phyloP scores from a whole-genome alignment of 1,140 invertebrate species.

The Antheraea mylitta region DNA sequence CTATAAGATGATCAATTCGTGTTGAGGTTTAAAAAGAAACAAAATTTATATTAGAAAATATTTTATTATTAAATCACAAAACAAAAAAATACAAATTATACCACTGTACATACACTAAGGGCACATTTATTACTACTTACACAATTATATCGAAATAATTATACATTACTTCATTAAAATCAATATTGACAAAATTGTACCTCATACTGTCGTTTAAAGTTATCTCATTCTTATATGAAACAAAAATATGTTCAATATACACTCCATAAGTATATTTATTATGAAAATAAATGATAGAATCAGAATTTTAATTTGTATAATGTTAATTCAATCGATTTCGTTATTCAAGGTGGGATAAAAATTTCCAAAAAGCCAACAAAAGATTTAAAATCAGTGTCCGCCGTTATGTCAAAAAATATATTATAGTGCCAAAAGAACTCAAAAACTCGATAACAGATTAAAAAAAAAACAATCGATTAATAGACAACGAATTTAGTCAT shows the following conservation, averaged over 20 bases:
- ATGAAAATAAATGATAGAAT: no score
- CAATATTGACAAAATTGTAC: no score
- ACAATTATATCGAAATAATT: not conserved
- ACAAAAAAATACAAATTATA: constrained; percentile 5
- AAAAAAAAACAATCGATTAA: constrained; percentile 19
- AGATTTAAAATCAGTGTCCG: no score
- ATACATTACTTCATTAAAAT: not conserved
- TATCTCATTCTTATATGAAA: no score
- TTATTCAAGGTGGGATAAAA: not conserved
- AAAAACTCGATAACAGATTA: not conserved
- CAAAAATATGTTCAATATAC: no score
- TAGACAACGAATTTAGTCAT: constrained; percentile 38
- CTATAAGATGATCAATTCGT: no score
- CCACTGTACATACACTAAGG: not conserved
- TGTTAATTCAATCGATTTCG: not conserved
- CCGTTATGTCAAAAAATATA: not conserved
- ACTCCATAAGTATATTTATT: no score
- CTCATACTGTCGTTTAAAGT: no score
- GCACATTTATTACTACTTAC: not conserved
- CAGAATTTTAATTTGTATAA: no score
- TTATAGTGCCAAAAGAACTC: not conserved
- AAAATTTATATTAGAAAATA: not conserved
- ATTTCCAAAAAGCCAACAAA: no score
- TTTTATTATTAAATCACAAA: constrained; percentile 4
- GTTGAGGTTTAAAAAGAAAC: not conserved